Base-by-base conservation (phyloP, 2,113 vertebrate genomes). In the Channa maculata region DNA sequence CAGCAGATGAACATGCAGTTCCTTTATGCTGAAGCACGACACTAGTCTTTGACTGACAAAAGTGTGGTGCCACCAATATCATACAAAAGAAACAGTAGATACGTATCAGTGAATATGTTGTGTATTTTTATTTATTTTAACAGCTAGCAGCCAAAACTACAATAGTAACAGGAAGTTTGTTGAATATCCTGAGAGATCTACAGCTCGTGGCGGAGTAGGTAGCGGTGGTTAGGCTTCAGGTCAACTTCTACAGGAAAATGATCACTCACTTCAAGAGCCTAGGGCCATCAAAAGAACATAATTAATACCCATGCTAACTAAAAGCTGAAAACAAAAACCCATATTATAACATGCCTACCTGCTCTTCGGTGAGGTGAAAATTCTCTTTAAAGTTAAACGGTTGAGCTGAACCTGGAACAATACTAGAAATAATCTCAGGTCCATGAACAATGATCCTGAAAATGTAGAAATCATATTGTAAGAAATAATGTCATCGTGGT, bases 221-320 rank as follows among this genome's bases (percentile, higher is more conserved):
- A 93, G 53, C 86, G 91, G 57, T 92, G 91, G 70, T 75, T 94
- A 37, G 91, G 79, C 83, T 94, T 94, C 66, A 96, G 90, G 2
- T 92, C 94, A 49, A 96, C 95, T 72, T 97, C 96, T 8, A 97
- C 95, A 0, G 96, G 96, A 77, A 95, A 97, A 64, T 97, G 96
- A 77, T 97, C 96, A 33, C 96, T 97, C 85, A 97, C 92, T 63
- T 93, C 90, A 66, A 95, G 85, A 67, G 96, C 95, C 96, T 97
- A 37, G 41, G 0, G 9, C 36, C 58, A 66, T 5, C 8, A 5
- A 62, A 64, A 10, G 24, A 75, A 54, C 5, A 57, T 8, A 2
- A 52, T 48, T 39, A 73, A 60, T 10, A 10, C 10, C 37, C 3
- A 41, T 10, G 34, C 10, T 2, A 53, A 3, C 2, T 38, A 48